phyloP scores from a whole-genome alignment of 2,888 invertebrate species.

The Cheilosia soror region DNA sequence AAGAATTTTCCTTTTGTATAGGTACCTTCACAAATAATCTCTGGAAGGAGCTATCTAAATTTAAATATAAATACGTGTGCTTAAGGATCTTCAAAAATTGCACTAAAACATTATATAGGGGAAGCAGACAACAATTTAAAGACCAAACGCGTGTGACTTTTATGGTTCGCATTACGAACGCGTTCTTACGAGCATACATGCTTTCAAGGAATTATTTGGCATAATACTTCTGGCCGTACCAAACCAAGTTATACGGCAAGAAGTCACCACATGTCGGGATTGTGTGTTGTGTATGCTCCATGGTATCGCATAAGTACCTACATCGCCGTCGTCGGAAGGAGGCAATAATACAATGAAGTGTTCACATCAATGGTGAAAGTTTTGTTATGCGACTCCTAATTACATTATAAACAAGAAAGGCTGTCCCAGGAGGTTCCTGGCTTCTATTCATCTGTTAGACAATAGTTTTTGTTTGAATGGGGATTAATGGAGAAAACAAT shows the following conservation, averaged over 20 bases:
- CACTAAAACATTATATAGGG: not conserved
- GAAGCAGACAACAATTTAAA: conserved; percentile 34
- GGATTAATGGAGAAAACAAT: conserved; percentile 53
- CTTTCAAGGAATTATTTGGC: conserved; percentile 49
- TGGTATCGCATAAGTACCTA: conserved; percentile 25
- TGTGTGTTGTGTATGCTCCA: conserved; percentile 1
- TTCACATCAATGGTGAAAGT: conserved; percentile 65
- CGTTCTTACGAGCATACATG: not conserved
- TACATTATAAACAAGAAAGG: conserved; percentile 71
- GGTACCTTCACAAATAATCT: conserved; percentile 24
- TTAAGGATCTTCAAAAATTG: not conserved
- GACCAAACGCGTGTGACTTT: conserved; percentile 54
- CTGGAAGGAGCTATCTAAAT: conserved; percentile 21
- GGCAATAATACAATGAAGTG: conserved; percentile 68
- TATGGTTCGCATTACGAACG: conserved; percentile 43
- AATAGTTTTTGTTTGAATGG: conserved; percentile 67
- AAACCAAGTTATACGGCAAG: conserved; percentile 14
- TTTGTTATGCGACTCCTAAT: conserved; percentile 68
- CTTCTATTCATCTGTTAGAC: conserved; percentile 42
- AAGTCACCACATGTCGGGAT: conserved; percentile 38
- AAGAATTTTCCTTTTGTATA: conserved; percentile 31
- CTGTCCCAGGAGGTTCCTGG: conserved; percentile 48
- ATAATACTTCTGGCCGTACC: conserved; percentile 19
- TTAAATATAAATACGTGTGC: not conserved
- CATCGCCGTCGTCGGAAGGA: conserved; percentile 20